Evolutionary conservation across 2,797 vertebrate genomes (phyloP).

Genomic region (Menidia menidia): DNA sequence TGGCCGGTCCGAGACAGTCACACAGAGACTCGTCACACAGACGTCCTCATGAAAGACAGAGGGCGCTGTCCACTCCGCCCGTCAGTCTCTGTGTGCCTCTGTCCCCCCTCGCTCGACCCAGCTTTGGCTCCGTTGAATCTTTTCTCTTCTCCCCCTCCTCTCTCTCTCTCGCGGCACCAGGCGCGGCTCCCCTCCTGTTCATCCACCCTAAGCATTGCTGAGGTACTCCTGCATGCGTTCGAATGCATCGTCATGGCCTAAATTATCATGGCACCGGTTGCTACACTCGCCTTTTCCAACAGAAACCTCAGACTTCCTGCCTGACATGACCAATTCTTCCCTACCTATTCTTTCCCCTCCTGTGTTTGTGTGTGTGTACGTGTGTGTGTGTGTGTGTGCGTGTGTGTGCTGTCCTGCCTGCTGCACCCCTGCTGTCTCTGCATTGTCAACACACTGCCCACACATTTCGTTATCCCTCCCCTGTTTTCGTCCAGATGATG

Average conservation of each 20-base stretch:
- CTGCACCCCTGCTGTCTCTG: slow-evolving; percentile 49
- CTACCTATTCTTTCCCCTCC: slow-evolving; percentile 10
- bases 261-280: slow-evolving; percentile 73
- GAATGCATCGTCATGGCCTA: slow-evolving; percentile 85
- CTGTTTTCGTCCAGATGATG: slow-evolving; percentile 36
- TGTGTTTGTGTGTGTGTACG: slow-evolving; percentile 7
- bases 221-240: slow-evolving; percentile 98
- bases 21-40: slow-evolving; percentile 67
- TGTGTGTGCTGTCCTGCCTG: slow-evolving; percentile 50
- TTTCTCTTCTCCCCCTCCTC: slow-evolving; percentile 90
- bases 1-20: slow-evolving; percentile 63
- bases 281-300: slow-evolving; percentile 65
- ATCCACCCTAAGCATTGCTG: slow-evolving; percentile 99
- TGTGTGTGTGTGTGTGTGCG: slow-evolving; percentile 28
- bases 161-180: slow-evolving; percentile 89
- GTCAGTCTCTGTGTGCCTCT: slow-evolving; percentile 76
- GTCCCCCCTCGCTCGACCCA: slow-evolving; percentile 70
- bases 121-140: slow-evolving; percentile 92
- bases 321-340: slow-evolving; percentile 52
- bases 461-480: slow-evolving; percentile 38
- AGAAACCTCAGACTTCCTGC: slow-evolving; percentile 34
- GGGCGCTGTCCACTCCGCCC: slow-evolving; percentile 49
- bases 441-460: slow-evolving; percentile 31
- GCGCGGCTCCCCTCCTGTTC: slow-evolving; percentile 99
- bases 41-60: slow-evolving; percentile 63